Evolutionary conservation across 2,888 invertebrate species (phyloP), one percentile per base, ranked within the genome.

Genomic region (Melanotus villosus): DNA sequence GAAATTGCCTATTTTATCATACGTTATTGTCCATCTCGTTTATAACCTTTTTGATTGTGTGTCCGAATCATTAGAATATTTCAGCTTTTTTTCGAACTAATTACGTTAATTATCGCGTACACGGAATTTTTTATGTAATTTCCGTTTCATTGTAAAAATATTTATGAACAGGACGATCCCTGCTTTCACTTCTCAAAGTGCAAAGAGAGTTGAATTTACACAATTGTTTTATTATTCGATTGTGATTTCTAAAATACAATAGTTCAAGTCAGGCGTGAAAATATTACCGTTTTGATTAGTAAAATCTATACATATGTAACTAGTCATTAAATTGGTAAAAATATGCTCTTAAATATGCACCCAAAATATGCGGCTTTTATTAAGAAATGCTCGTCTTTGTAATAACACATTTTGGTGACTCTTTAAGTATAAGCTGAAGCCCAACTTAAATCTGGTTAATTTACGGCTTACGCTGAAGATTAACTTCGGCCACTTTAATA

Each of bases 131-230:
- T 10, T 1, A 32, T 32, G 52, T 10, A 52, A 52, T 32, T 52
- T 52, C 52, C 52, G 52, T 52, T 52, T 32, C 52, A 32, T 52
- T 52, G 30, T 32, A 32, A 32, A n/a, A 52, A 52, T 52, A 52
- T 32, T 7, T 19, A 32, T 9, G 30, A 12, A 32, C 26, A 32
- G 10, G 23, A 23, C 32, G 18, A 14, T 32, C 19, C 32, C 52
- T 10, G 18, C 52, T 52, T 52, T 52, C 52, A 52, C 52, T 52
- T 52, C 32, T 1, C 18, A 12, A 52, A 52, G 32, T 52, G 52
- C 16, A 14, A 26, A 50, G 23, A 9, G 52, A 52, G 14, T 52
- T 23, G n/a, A n/a, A 16, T 52, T 32, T 26, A 32, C 26, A 32
- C 21, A 23, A 47, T 23, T 23, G 47, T 21, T 2, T 4, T 2